Evolutionary conservation across 2,113 vertebrate genomes (phyloP), one percentile per base, ranked within the genome.

Genomic region (Sinocyclocheilus anophthalmus): DNA sequence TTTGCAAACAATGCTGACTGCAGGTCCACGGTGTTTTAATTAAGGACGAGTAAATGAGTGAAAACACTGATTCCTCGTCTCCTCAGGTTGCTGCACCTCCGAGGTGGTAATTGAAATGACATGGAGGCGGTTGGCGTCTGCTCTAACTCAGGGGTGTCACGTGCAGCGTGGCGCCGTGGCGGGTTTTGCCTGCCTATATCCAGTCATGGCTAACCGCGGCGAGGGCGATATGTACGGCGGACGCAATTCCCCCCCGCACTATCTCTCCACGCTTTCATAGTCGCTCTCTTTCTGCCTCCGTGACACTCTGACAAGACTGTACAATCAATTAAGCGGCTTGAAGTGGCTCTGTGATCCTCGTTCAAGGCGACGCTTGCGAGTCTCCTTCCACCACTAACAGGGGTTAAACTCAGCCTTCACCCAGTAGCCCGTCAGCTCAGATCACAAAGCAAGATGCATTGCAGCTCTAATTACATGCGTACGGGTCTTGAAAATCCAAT

Each of bases 401-500:
- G 86, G 86, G 85, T 89, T 91, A 88, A 88, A 84, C 86, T 88
- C 85, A 4, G 26, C 79, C 70, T 72, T 86, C 79, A 75, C 85
- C 83, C 70, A 65, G 72, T 85, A 84, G 90, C 92, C 92, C 94
- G 95, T 91, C 90, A 93, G 93, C 89, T 91, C 92, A 94, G 93
- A 88, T 89, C 93, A 94, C 92, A 93, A 67, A 75, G 75, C 65
- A 88, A 95, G 95, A 96, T 95, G 94, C 95, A 96, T 95, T 93
- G 94, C 92, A 89, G 91, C 90, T 88, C 91, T 95, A 90, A 96
- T 95, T 96, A 96, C 90, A 96, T 96, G 96, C 95, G 93, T 94
- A 94, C 92, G 87, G 85, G 89, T 94, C 95, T 91, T 96, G 94
- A 91, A 96, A 96, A 96, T 96, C 95, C 95, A 97, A 96, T 98